These are phyloP conservation scores for Indicator maculatus DNA, from an alignment of 2,113 vertebrate species.

Conservation along the genomic window DNA sequence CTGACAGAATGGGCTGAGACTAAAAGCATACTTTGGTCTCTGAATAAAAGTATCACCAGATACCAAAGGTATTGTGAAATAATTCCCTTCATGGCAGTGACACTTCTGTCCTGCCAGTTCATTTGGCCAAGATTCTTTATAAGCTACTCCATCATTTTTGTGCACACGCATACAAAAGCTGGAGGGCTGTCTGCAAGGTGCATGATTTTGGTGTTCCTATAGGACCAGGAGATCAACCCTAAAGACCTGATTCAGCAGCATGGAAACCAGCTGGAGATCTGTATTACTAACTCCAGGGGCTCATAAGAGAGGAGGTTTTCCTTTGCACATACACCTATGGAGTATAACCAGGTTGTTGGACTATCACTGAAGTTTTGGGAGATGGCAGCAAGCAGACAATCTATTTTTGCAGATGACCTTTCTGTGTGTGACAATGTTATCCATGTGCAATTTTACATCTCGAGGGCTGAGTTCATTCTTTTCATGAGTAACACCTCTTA, in stretches of 20 bases:
- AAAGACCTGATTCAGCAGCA: neutral
- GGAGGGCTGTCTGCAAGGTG: neutral
- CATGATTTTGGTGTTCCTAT: neutral
- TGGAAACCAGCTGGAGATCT: accelerated
- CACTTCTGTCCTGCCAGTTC: neutral
- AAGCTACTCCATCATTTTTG: neutral
- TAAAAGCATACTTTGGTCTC: neutral
- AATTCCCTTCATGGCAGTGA: neutral
- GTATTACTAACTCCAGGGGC: too few species aligned
- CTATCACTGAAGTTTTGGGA: neutral
- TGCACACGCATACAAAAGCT: neutral
- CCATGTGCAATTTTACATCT: neutral
- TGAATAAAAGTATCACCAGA: neutral
- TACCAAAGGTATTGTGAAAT: neutral
- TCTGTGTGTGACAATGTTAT: neutral
- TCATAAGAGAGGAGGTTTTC: neutral
- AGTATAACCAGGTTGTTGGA: neutral
- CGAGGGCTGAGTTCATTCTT: neutral
- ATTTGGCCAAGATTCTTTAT: neutral
- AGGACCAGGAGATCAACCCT: neutral
- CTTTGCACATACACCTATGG: neutral
- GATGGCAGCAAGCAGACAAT: neutral
- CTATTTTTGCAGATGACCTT: neutral
- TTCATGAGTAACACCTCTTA: neutral
- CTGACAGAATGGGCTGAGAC: neutral